phyloP scores from a whole-genome alignment of 2,888 invertebrate species.

The Tricholauxania praeusta region DNA sequence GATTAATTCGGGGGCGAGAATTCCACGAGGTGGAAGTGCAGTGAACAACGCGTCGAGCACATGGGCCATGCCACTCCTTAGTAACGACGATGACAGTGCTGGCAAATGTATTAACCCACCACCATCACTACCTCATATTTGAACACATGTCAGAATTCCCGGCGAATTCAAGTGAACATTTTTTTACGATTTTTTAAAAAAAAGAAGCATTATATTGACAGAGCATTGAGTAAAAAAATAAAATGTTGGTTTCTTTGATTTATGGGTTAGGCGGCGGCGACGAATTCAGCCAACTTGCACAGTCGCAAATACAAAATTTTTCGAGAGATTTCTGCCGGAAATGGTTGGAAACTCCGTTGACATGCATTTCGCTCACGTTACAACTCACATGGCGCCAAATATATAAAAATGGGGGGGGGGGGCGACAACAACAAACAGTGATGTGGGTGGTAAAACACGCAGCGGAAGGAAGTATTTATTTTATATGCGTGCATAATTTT shows the following conservation, averaged over 20 bases:
- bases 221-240: too few species aligned
- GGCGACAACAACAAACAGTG: too few species aligned
- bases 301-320: constrained; percentile 9
- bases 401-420: too few species aligned
- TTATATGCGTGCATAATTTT: constrained; percentile 46
- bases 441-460: too few species aligned
- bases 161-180: constrained; percentile 17
- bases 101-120: background rate
- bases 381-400: too few species aligned
- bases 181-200: background rate
- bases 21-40: too few species aligned
- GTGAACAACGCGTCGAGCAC: too few species aligned
- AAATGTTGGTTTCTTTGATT: too few species aligned
- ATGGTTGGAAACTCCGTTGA: constrained; percentile 24
- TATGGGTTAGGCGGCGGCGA: background rate
- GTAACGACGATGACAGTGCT: too few species aligned
- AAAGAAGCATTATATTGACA: too few species aligned
- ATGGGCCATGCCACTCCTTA: background rate
- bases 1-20: too few species aligned
- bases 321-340: constrained; percentile 27
- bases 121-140: background rate
- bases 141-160: constrained; percentile 37
- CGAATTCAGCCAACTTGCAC: too few species aligned
- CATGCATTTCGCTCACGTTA: background rate
- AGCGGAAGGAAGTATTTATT: constrained; percentile 61